phyloP scores from a whole-genome alignment of 2,797 vertebrate species.

The Arnoldichthys spilopterus region DNA sequence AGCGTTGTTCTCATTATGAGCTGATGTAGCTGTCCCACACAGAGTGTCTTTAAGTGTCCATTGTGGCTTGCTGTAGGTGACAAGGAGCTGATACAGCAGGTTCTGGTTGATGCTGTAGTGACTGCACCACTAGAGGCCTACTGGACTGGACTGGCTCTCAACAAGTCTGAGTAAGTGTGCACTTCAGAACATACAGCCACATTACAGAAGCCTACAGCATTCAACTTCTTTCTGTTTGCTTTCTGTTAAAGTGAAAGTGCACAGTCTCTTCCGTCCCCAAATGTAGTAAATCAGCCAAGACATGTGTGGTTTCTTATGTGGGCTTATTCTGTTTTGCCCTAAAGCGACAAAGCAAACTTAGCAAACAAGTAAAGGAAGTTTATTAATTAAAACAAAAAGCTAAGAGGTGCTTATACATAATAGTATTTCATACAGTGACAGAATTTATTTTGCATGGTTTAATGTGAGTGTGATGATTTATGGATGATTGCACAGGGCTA shows the following conservation, averaged over 20 bases:
- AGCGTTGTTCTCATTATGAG: constrained; percentile 23
- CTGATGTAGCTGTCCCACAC: neutral
- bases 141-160: constrained; percentile 90
- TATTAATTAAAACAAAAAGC: no score
- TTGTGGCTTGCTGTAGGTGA: constrained; percentile 79
- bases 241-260: neutral
- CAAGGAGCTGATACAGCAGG: constrained; percentile 87
- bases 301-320: no score
- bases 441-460: no score
- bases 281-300: no score
- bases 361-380: no score
- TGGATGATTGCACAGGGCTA: no score
- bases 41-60: constrained; percentile 28
- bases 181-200: neutral
- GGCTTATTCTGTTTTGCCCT: no score
- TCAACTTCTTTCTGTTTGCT: neutral
- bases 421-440: no score
- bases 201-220: neutral
- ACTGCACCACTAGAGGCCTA: constrained; percentile 96
- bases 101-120: constrained; percentile 91
- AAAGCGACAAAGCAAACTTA: no score
- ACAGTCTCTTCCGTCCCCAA: no score
- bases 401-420: no score
- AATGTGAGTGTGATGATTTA: no score
- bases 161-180: constrained; percentile 76